These are phyloP conservation scores for Salticus scenicus DNA, from an alignment of 2,888 invertebrate genomes.

Conservation along the genomic window DNA sequence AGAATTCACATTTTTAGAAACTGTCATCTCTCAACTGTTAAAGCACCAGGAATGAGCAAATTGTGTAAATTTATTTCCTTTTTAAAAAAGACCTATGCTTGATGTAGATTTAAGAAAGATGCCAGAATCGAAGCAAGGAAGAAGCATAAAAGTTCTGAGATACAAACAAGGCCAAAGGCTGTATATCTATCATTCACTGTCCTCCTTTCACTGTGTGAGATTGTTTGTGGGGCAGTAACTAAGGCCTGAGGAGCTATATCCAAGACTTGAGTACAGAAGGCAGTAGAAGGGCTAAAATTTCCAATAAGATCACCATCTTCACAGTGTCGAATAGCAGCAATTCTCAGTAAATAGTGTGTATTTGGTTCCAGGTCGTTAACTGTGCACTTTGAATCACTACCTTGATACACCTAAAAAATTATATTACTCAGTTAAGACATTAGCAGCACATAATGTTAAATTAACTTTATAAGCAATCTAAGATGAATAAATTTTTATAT, in stretches of 20 bases:
- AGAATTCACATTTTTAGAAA: not conserved
- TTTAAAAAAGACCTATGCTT: slow-evolving; percentile 23
- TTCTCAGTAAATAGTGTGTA: slow-evolving; percentile 85
- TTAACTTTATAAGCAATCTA: no score
- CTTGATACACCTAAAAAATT: slow-evolving; percentile 77
- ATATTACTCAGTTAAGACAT: no score
- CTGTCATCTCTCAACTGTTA: slow-evolving; percentile 19
- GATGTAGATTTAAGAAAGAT: slow-evolving; percentile 32
- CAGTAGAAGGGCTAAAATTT: slow-evolving; percentile 43
- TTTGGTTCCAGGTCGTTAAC: slow-evolving; percentile 83
- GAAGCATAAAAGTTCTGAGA: slow-evolving; percentile 26
- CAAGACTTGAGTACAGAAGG: slow-evolving; percentile 30
- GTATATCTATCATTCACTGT: slow-evolving; percentile 48
- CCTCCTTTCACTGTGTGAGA: slow-evolving; percentile 43
- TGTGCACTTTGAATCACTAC: slow-evolving; percentile 78
- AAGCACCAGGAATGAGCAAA: slow-evolving; percentile 66
- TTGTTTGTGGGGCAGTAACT: slow-evolving; percentile 34
- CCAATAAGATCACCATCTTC: slow-evolving; percentile 76
- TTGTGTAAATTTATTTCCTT: not conserved
- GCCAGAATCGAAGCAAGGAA: slow-evolving; percentile 49
- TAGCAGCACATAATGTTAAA: no score
- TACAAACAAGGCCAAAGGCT: slow-evolving; percentile 19
- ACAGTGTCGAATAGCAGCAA: slow-evolving; percentile 84
- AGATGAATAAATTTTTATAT: no score
- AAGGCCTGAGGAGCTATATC: slow-evolving; percentile 21